phyloP scores from a whole-genome alignment of 2,113 vertebrate genomes.

The Actinemys pallida region DNA sequence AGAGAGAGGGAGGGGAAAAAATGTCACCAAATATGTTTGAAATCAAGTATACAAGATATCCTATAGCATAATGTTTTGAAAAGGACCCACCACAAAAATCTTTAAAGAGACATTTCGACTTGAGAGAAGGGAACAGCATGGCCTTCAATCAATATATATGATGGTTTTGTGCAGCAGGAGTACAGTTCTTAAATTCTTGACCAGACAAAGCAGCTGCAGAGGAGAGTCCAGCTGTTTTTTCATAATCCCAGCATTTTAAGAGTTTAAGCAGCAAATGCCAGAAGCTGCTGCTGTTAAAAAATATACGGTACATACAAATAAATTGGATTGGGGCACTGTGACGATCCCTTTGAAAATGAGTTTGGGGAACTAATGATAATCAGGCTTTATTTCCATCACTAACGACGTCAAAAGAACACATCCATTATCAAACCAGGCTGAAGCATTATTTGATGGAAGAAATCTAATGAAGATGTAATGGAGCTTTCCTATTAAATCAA shows the following conservation, averaged over 20 bases:
- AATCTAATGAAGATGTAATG: background rate
- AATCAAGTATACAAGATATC: background rate
- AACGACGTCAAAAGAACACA: constrained; percentile 44
- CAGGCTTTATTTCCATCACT: background rate
- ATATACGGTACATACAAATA: background rate
- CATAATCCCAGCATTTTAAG: constrained; percentile 20
- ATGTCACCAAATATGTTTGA: background rate
- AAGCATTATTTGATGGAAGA: constrained; percentile 3
- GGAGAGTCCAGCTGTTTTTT: constrained; percentile 42
- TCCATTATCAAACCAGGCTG: constrained; percentile 28
- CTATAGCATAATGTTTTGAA: background rate
- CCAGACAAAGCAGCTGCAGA: constrained; percentile 26
- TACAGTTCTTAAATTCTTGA: constrained; percentile 4
- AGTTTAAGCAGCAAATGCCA: constrained; percentile 30
- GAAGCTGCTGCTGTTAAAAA: constrained; percentile 31
- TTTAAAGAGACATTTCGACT: background rate
- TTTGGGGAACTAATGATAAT: background rate
- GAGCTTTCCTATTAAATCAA: constrained; percentile 10
- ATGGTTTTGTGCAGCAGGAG: background rate
- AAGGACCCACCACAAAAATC: background rate
- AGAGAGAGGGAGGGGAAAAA: background rate
- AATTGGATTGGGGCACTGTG: background rate
- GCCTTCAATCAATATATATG: background rate
- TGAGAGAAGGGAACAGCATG: background rate
- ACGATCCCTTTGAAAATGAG: constrained; percentile 2